phyloP scores from a whole-genome alignment of 1,140 invertebrate genomes.

The Drosophila nannoptera region DNA sequence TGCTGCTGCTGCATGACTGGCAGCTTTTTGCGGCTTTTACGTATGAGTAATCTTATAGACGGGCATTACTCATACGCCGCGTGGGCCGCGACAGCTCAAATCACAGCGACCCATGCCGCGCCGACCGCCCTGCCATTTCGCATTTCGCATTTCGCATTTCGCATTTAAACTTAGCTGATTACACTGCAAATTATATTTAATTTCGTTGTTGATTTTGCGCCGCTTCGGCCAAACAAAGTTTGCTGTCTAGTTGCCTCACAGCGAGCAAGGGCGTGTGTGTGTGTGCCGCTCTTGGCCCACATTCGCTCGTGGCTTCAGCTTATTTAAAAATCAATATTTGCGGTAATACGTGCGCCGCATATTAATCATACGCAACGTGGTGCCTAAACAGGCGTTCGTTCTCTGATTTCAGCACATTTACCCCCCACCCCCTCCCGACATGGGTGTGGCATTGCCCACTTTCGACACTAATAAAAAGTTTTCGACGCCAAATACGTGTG shows the following conservation, averaged over 20 bases:
- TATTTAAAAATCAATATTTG: conserved; percentile 78
- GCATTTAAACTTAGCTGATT: conserved; percentile 76
- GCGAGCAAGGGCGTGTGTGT: neutral
- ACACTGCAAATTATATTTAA: conserved; percentile 76
- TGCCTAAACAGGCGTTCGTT: conserved; percentile 50
- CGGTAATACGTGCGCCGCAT: conserved; percentile 65
- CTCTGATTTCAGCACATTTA: conserved; percentile 55
- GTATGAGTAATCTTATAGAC: conserved; percentile 75
- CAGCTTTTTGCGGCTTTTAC: conserved; percentile 63
- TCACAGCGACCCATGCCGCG: conserved; percentile 5
- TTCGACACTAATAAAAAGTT: conserved; percentile 73
- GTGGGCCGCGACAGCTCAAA: conserved; percentile 34
- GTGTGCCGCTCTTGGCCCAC: conserved; percentile 30
- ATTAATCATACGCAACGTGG: conserved; percentile 72
- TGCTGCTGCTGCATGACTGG: conserved; percentile 9
- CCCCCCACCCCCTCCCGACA: neutral
- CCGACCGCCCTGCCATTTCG: neutral
- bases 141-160: neutral
- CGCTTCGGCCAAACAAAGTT: conserved; percentile 39
- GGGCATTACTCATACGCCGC: conserved; percentile 70
- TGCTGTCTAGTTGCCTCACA: conserved; percentile 13
- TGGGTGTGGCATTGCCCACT: conserved; percentile 26
- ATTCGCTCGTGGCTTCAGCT: conserved; percentile 66
- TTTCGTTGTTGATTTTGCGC: conserved; percentile 71
- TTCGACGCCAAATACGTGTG: conserved; percentile 63